Conservation (phyloP, 2,888 invertebrate genomes). For the Athetis lepigone region DNA sequence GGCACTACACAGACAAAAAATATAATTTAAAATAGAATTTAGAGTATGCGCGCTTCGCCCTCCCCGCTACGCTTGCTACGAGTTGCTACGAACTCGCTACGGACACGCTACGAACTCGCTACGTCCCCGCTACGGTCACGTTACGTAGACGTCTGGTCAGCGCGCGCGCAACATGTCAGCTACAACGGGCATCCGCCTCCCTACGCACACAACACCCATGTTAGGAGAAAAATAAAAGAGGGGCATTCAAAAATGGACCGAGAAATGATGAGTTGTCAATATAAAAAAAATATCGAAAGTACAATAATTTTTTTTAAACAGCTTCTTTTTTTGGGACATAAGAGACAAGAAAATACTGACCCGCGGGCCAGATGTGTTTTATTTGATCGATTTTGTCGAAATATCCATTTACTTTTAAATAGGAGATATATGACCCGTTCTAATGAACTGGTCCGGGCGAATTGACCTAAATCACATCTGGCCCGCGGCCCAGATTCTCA, state of each 20-base stretch:
- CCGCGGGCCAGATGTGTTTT: no score
- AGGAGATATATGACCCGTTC: no score
- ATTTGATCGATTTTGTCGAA: no score
- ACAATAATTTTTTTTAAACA: neutral
- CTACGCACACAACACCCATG: slow-evolving; percentile 78
- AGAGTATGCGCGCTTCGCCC: slow-evolving; percentile 51
- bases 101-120: slow-evolving; percentile 39
- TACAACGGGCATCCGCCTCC: slow-evolving; percentile 87
- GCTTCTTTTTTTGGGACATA: neutral
- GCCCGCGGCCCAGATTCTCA: no score
- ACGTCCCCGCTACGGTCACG: slow-evolving; percentile 43
- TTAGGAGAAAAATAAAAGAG: slow-evolving; percentile 64
- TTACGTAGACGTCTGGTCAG: slow-evolving; percentile 62
- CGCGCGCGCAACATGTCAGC: slow-evolving; percentile 88
- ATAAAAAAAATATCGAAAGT: no score
- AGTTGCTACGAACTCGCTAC: slow-evolving; percentile 39
- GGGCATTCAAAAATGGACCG: slow-evolving; percentile 34
- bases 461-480: no score
- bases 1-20: slow-evolving; percentile 47
- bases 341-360: no score
- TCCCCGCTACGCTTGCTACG: slow-evolving; percentile 36
- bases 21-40: slow-evolving; percentile 35
- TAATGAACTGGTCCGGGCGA: no score
- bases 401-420: no score
- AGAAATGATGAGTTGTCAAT: slow-evolving; percentile 19